Evolutionary conservation across 2,888 invertebrate genomes (phyloP), one percentile per base, ranked within the genome.

Genomic region (Parnassius orleans): DNA sequence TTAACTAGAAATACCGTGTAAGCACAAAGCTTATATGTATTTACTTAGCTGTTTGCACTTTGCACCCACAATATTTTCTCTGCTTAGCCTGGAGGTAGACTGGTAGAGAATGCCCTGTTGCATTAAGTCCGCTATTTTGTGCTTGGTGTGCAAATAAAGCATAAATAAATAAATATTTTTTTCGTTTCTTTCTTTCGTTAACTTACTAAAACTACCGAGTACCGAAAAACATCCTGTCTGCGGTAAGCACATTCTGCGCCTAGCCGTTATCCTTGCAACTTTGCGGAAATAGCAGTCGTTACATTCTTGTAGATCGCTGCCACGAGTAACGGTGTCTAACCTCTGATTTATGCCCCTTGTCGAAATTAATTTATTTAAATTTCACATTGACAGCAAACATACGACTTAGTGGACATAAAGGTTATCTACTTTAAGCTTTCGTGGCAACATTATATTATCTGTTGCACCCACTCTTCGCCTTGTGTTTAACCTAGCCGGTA

Each of bases 361-460:
- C 52, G 19, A 51, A 14, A 10, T 14, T 52, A 47, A 53, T 52
- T 56, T 52, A 51, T 52, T 56, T 42, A 56, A 56, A 46, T 46
- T 47, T n/a, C 11, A 53, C 59, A 44, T 56, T 48, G 56, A 56
- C 56, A 56, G 24, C n/a, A 33, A n/a, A 24, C n/a, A 33, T 33
- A 15, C 10, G 14, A 33, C 10, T 47, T 42, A 43, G 15, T n/a
- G 50, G 44, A 47, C 57, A 19, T 41, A 52, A 48, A 62, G 62
- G 62, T 62, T 33, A 58, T 24, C 53, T 48, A 53, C 54, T 58
- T 51, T 41, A 42, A 11, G 15, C 47, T 54, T 54, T 33, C n/a
- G 3, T 50, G 19, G 46, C 14, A 19, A 15, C 14, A 57, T 51
- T 58, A 53, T 53, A 57, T 50, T 14, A 62, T 14, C 52, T 33